phyloP scores from a whole-genome alignment of 2,888 invertebrate genomes.

The Beris morrisii region DNA sequence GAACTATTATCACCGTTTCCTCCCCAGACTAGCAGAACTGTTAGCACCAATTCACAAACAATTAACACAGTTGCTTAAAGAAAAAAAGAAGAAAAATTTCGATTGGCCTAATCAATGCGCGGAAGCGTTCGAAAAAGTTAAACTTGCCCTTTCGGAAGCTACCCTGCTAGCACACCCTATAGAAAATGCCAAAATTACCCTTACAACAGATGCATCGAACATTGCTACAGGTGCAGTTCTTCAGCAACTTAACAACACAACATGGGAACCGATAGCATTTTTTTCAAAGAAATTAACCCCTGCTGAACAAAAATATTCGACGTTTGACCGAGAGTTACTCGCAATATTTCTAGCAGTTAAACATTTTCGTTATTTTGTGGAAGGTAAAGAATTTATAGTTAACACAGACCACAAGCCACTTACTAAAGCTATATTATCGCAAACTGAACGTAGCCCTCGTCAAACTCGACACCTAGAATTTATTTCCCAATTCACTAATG shows the following conservation, averaged over 20 bases:
- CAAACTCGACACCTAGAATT: constrained; percentile 10
- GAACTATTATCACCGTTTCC: constrained; percentile 27
- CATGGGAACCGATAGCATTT: constrained; percentile 49
- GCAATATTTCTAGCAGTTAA: constrained; percentile 49
- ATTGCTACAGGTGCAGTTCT: too few species aligned
- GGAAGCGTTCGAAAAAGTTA: constrained; percentile 3
- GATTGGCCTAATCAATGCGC: background rate
- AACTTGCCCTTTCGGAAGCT: constrained; percentile 36
- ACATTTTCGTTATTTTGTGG: constrained; percentile 49
- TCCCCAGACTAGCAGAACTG: constrained; percentile 18
- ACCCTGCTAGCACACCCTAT: constrained; percentile 48
- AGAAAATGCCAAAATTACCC: constrained; percentile 41
- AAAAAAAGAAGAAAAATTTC: constrained; percentile 1
- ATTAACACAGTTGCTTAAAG: background rate
- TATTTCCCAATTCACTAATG: constrained; percentile 16
- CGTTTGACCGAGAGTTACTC: constrained; percentile 50
- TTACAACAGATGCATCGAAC: too few species aligned
- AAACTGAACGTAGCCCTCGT: constrained; percentile 39
- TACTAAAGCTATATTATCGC: constrained; percentile 4
- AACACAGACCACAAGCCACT: constrained; percentile 20
- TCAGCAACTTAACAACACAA: constrained; percentile 44
- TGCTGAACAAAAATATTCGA: constrained; percentile 47
- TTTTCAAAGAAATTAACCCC: constrained; percentile 46
- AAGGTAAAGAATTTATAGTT: constrained; percentile 41
- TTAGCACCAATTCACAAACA: constrained; percentile 11